phyloP scores from a whole-genome alignment of 2,797 vertebrate genomes.

The Benthosema pterotum region DNA sequence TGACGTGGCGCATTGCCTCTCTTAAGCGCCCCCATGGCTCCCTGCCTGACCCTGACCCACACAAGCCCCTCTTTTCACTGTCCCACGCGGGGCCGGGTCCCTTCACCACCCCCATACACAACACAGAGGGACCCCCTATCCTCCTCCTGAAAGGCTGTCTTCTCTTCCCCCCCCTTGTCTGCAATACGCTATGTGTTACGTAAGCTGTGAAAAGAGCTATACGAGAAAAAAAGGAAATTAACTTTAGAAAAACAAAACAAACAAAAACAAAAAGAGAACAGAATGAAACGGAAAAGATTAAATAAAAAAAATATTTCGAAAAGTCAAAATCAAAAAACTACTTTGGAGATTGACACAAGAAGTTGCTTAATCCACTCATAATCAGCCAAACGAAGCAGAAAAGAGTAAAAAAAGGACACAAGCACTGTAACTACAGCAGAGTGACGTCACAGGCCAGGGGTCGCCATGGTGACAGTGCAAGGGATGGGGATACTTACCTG shows the following conservation, averaged over 20 bases:
- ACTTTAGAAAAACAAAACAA: constrained; percentile 79
- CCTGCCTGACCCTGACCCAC: constrained; percentile 43
- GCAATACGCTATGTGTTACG: constrained; percentile 55
- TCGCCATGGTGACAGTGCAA: constrained; percentile 94
- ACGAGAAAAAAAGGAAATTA: constrained; percentile 94
- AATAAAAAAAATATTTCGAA: constrained; percentile 69
- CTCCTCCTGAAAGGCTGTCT: constrained; percentile 37
- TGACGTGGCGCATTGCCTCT: constrained; percentile 44
- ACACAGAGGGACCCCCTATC: constrained; percentile 23
- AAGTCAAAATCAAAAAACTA: constrained; percentile 89
- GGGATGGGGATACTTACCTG: constrained; percentile 92
- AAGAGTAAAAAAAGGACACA: constrained; percentile 89
- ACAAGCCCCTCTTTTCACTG: constrained; percentile 32
- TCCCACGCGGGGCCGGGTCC: constrained; percentile 25
- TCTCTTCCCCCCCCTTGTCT: constrained; percentile 9
- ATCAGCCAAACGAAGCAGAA: constrained; percentile 99
- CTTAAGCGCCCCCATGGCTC: constrained; percentile 25
- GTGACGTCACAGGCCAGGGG: constrained; percentile 94
- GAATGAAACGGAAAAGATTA: constrained; percentile 86
- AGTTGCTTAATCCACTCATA: constrained; percentile 99
- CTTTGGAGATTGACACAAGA: constrained; percentile 90
- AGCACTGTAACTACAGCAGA: constrained; percentile 99
- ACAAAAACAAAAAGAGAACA: constrained; percentile 78
- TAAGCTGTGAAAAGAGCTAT: constrained; percentile 99
- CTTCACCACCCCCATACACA: constrained; percentile 4